A percentile compares a stretch with the other conserved stretches of the same genome.
These are phyloP conservation scores for Conistra vaccinii DNA, from an alignment of 2,888 invertebrate genomes.

Conservation along the genomic window DNA sequence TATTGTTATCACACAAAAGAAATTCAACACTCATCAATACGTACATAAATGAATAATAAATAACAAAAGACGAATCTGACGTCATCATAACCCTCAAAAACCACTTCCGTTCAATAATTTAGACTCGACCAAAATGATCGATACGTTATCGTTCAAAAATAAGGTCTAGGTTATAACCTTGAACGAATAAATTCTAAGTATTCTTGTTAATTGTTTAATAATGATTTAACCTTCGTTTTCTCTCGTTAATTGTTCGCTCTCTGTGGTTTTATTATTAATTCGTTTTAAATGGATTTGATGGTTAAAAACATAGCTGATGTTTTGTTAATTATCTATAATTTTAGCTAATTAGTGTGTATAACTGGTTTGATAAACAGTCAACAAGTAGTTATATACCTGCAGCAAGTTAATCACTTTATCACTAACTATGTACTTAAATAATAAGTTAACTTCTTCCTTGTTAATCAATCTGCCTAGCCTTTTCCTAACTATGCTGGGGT, in stretches of 20 bases:
- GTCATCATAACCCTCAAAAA: slow-evolving; percentile 4
- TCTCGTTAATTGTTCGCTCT: not conserved
- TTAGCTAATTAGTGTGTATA: not conserved
- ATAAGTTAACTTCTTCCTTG: not conserved
- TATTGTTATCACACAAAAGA: not conserved
- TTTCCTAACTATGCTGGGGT: not conserved
- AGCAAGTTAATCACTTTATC: not conserved
- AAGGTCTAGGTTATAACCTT: slow-evolving; percentile 53
- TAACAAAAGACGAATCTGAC: slow-evolving; percentile 1
- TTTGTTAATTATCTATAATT: not conserved
- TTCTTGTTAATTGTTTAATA: slow-evolving; percentile 40
- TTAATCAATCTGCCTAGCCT: not conserved
- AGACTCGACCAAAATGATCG: not conserved
- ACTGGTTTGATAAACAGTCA: not conserved
- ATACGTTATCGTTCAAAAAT: slow-evolving; percentile 36
- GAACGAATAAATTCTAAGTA: slow-evolving; percentile 44
- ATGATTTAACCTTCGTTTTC: slow-evolving; percentile 38
- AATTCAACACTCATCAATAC: not conserved
- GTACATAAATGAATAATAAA: not conserved
- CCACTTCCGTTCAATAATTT: slow-evolving; percentile 32
- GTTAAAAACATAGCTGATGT: not conserved
- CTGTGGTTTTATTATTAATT: slow-evolving; percentile 8
- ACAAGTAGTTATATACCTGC: no score
- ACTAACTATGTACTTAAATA: not conserved
- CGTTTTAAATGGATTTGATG: slow-evolving; percentile 14